Base-by-base conservation (phyloP, 2,797 vertebrate species). In the Phoebastria nigripes region DNA sequence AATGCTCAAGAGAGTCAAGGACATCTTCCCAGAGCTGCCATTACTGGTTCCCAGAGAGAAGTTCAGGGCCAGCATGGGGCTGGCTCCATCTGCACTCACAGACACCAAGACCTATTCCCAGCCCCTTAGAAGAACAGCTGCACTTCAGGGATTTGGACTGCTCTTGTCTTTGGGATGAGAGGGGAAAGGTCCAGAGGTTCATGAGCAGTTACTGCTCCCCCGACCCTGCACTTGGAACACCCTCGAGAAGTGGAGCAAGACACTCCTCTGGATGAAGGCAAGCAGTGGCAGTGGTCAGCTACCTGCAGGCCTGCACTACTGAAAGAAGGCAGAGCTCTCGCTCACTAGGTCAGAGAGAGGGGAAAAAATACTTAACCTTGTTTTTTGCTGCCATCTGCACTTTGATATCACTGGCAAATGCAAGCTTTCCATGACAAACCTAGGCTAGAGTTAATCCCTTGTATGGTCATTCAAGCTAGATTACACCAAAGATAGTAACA, bases 211-310 rank as follows among this genome's bases (percentile, higher is more conserved):
- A n/a, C 20, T 65, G 25, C 17, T 78, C 8, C 25, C 3, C 7
- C 3, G 9, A 8, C 5, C 5, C 6, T 20, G 9, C 7, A 26
- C 1, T 2, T 52, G 16, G 19, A 59, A 54, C 2, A 7, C 42
- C 15, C 15, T 82, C 4, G 5, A 58, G 54, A 67, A 87, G 8
- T 8, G 4, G 29, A 46, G 13, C 28, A 72, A 46, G 18, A 21
- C 21, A 18, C 15, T 56, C 11, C 12, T 44, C 33, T 35, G 6
- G 41, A 56, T 31, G 7, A 73, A 51, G 19, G n/a, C 25, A 62
- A 90, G 33, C 31, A 55, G 42, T n/a, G 17, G 24, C 46, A 25
- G 9, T n/a, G 28, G 42, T n/a, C 65, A 66, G 12, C 25, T 46
- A 41, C 39, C 59, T 67, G 19, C 59, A 78, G 59, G 37, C 33